phyloP scores from a whole-genome alignment of 2,888 invertebrate genomes.

The Eupithecia centaureata region DNA sequence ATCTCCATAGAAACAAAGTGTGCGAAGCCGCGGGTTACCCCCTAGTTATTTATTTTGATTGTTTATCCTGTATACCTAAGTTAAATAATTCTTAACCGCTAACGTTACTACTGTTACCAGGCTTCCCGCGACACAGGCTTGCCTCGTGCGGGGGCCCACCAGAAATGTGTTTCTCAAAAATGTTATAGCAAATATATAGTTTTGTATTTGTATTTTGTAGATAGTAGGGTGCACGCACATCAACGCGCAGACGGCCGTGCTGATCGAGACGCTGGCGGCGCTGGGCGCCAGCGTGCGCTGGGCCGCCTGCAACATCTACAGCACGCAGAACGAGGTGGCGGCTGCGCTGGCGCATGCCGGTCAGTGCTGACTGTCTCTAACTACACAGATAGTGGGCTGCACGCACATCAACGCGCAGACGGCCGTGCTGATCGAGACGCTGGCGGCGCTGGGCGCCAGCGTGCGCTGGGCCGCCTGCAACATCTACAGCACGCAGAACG shows the following conservation, averaged over 20 bases:
- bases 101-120: no score
- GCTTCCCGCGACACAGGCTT: no score
- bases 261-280: conserved; percentile 94
- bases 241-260: conserved; percentile 98
- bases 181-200: no score
- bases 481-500: conserved; percentile 99
- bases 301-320: conserved; percentile 99
- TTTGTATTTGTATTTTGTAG: conserved; percentile 50
- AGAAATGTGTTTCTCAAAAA: no score
- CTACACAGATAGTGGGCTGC: conserved; percentile 92
- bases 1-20: no score
- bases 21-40: no score
- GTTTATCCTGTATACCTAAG: no score
- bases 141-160: no score
- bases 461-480: conserved; percentile 99
- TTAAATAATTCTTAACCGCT: no score
- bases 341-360: conserved; percentile 95
- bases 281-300: conserved; percentile 96
- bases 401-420: conserved; percentile 99
- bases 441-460: conserved; percentile 94
- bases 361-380: conserved; percentile 38
- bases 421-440: conserved; percentile 96
- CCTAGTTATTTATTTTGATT: no score
- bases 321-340: conserved; percentile 99
- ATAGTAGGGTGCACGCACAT: conserved; percentile 99